phyloP scores from a whole-genome alignment of 2,888 invertebrate species.

The Mongoloraphidia duomilia region DNA sequence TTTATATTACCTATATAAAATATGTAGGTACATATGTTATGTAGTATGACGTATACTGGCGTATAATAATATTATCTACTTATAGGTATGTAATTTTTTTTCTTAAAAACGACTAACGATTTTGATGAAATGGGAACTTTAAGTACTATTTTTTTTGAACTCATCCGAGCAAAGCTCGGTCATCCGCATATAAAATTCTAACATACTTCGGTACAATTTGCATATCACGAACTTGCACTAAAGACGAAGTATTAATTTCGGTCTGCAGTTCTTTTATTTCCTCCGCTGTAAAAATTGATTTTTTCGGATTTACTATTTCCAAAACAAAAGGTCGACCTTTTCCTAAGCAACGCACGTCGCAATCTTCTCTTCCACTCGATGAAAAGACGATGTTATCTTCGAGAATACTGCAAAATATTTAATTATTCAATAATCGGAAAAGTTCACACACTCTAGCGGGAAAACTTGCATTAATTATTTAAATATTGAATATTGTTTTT shows the following conservation, averaged over 20 bases:
- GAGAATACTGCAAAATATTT: slow-evolving; percentile 12
- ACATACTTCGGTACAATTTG: slow-evolving; percentile 45
- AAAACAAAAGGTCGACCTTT: slow-evolving; percentile 86
- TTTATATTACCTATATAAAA: too few relatives aligned
- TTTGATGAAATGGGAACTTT: too few relatives aligned
- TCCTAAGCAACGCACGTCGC: slow-evolving; percentile 89
- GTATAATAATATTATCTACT: too few relatives aligned
- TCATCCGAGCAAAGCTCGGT: too few relatives aligned
- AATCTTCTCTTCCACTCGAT: slow-evolving; percentile 91
- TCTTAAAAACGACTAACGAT: too few relatives aligned
- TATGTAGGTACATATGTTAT: too few relatives aligned
- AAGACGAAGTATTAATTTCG: slow-evolving; percentile 40
- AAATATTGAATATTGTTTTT: slow-evolving; percentile 4
- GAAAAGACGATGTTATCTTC: slow-evolving; percentile 47
- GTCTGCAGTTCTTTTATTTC: slow-evolving; percentile 41
- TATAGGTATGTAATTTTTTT: too few relatives aligned
- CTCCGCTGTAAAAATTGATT: slow-evolving; percentile 33
- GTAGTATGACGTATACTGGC: too few relatives aligned
- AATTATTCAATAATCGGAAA: slow-evolving; percentile 19
- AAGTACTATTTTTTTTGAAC: too few relatives aligned
- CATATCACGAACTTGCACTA: slow-evolving; percentile 44
- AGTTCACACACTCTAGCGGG: slow-evolving; percentile 1
- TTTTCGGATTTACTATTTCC: slow-evolving; percentile 58
- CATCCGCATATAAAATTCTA: background rate
- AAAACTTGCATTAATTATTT: background rate